Percentiles rank a stretch among this genome's conserved stretches.
phyloP scores from a whole-genome alignment of 2,888 invertebrate species.

The Drosophila imparisetae region DNA sequence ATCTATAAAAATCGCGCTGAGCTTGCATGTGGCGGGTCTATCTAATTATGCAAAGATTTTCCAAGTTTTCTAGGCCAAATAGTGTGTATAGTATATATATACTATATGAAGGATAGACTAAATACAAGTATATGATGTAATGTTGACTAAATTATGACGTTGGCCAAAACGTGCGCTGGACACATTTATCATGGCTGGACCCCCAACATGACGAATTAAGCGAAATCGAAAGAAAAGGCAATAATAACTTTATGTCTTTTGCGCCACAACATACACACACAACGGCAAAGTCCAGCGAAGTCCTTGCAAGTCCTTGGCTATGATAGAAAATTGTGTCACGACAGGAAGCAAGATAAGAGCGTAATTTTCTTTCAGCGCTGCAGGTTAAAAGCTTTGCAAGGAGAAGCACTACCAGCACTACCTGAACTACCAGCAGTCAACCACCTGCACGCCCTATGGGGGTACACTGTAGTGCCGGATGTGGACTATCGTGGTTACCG shows the following conservation, averaged over 20 bases:
- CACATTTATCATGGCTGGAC: constrained; percentile 75
- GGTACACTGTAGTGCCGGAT: constrained; percentile 60
- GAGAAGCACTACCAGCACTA: neutral
- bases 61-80: constrained; percentile 77
- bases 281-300: constrained; percentile 13
- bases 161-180: constrained; percentile 69
- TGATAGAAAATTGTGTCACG: constrained; percentile 85
- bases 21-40: constrained; percentile 68
- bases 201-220: constrained; percentile 9
- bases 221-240: constrained; percentile 55
- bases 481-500: constrained; percentile 82
- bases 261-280: constrained; percentile 32
- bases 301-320: constrained; percentile 57
- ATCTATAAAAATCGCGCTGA: constrained; percentile 55
- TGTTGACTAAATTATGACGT: constrained; percentile 70
- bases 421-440: neutral
- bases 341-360: constrained; percentile 85
- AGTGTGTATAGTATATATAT: constrained; percentile 17
- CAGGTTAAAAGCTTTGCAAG: constrained; percentile 60
- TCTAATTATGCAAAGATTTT: constrained; percentile 76
- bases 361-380: constrained; percentile 82
- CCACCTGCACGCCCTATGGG: constrained; percentile 16
- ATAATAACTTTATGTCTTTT: constrained; percentile 80
- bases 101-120: constrained; percentile 10
- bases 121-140: constrained; percentile 56